Conservation (phyloP, 2,113 vertebrate genomes). For the Monopterus albus region DNA sequence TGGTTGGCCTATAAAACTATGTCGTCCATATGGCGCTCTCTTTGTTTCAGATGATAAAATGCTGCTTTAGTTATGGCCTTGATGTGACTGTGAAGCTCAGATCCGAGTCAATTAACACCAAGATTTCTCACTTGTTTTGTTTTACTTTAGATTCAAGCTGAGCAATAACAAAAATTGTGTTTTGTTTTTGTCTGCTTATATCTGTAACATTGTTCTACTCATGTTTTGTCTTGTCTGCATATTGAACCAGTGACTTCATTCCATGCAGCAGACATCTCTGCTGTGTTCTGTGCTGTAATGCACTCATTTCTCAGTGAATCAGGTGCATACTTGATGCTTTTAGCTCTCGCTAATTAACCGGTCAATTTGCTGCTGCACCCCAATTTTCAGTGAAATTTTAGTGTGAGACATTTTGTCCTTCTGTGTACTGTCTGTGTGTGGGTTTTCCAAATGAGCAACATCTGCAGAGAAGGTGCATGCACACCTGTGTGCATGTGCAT, state of each 20-base stretch:
- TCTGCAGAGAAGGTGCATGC: background rate
- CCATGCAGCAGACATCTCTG: background rate
- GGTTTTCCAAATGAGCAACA: background rate
- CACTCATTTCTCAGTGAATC: slow-evolving; percentile 31
- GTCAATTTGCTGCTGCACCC: slow-evolving; percentile 45
- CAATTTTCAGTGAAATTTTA: slow-evolving; percentile 23
- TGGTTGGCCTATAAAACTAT: too few species aligned
- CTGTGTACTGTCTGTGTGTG: slow-evolving; percentile 13
- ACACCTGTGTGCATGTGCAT: slow-evolving; percentile 5
- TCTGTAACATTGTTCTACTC: background rate
- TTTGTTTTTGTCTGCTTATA: background rate
- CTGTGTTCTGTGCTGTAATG: slow-evolving; percentile 13
- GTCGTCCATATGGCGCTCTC: too few species aligned
- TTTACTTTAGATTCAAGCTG: too few species aligned
- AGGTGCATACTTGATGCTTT: slow-evolving; percentile 41
- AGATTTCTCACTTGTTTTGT: too few species aligned
- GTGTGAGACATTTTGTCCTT: slow-evolving; percentile 4
- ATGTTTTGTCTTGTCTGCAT: slow-evolving; percentile 11
- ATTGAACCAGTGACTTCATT: slow-evolving; percentile 27
- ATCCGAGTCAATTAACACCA: too few species aligned
- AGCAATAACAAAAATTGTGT: background rate
- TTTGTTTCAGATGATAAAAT: too few species aligned
- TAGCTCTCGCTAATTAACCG: slow-evolving; percentile 44
- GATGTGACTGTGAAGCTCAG: too few species aligned
- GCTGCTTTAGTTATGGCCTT: too few species aligned